These are phyloP conservation scores for Exephanes ischioxanthus DNA, from an alignment of 2,888 invertebrate genomes.

Conservation along the genomic window DNA sequence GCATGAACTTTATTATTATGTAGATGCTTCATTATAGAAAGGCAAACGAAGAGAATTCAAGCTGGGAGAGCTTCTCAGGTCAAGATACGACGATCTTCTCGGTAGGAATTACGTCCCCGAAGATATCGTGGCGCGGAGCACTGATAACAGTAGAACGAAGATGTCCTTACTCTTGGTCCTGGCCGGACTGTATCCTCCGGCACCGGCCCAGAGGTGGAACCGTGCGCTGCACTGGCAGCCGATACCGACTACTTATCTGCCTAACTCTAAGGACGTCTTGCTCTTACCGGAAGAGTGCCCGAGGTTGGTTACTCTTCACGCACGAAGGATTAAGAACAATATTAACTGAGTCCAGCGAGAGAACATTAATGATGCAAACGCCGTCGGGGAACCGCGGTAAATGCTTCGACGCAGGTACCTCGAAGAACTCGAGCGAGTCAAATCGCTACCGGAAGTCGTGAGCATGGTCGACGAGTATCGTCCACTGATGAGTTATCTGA, in stretches of 20 bases:
- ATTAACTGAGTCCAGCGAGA: constrained; percentile 78
- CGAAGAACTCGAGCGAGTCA: constrained; percentile 70
- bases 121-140: constrained; percentile 31
- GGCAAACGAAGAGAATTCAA: constrained; percentile 33
- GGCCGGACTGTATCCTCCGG: constrained; percentile 55
- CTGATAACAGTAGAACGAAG: constrained; percentile 39
- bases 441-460: constrained; percentile 64
- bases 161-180: constrained; percentile 46
- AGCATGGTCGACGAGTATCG: constrained; percentile 62
- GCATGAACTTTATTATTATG: neutral
- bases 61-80: constrained; percentile 52
- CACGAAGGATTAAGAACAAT: constrained; percentile 71
- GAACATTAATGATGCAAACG: constrained; percentile 86
- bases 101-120: constrained; percentile 26
- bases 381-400: constrained; percentile 86
- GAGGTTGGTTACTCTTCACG: constrained; percentile 60
- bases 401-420: constrained; percentile 81
- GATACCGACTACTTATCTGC: constrained; percentile 51
- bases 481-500: constrained; percentile 71
- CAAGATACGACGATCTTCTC: constrained; percentile 47
- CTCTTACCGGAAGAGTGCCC: constrained; percentile 69
- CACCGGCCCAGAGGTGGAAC: constrained; percentile 34
- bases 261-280: constrained; percentile 66
- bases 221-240: constrained; percentile 68
- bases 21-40: neutral